Base-by-base conservation (phyloP, 2,888 invertebrate genomes). In the Cecidostiba fungosa region DNA sequence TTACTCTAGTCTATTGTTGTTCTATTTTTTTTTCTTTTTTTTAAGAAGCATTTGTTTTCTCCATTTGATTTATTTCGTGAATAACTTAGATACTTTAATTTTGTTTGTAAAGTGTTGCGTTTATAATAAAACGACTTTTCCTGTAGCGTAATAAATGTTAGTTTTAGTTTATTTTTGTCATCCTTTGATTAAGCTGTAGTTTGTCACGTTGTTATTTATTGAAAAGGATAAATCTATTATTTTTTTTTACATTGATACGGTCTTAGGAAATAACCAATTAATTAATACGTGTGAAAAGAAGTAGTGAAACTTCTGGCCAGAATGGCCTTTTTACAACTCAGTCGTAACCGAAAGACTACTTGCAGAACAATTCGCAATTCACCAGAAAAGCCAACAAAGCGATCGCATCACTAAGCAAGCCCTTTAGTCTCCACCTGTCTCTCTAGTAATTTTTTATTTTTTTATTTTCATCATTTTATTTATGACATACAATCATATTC, bases 341-440 rank as follows among this genome's bases (percentile, higher is more conserved):
- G 19, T 19, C 23, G 8, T 6, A 23, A n/a, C 19, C n/a, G 54
- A 0, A 86, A 76, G 73, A 79, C 80, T 83, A 83, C 77, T 82
- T 86, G 80, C 77, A 80, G 77, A 80, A 77, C 66, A 5, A 79
- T 76, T 66, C 36, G 16, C 19, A 50, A 73, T 79, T 66, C 77
- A 76, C 80, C 8, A 74, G 59, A 62, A 78, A 47, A 77, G 39
- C 76, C 39, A 79, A 36, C 32, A 73, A 76, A 47, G 43, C 74
- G 70, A 86, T 86, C 85, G 85, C 85, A 85, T 85, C 82, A 85
- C 82, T 85, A 85, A 85, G 79, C 85, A 85, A 85, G 74, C 79
- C 29, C 59, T 77, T 19, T 82, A 83, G 59, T 77, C 26, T 19
- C 16, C 23, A 72, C 12, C 16, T 69, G 6, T 19, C 0, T 29